Base-by-base conservation (phyloP, 2,113 vertebrate species). In the Progne subis region DNA sequence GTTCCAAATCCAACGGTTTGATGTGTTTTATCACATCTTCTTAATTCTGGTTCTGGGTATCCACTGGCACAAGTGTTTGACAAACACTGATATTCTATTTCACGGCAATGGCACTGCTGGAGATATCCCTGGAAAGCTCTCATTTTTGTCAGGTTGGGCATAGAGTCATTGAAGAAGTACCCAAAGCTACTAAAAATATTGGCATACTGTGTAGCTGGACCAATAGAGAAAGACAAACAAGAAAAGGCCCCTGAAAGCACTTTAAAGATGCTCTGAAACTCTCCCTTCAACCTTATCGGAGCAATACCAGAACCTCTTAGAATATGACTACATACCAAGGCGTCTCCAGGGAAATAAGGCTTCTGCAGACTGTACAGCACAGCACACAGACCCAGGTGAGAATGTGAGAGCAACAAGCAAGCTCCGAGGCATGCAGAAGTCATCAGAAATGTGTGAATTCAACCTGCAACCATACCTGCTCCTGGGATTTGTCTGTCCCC, bases 351-450 rank as follows among this genome's bases (percentile, higher is more conserved):
- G 26, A 72, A 82, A 26, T n/a, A 43, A 15, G 12, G 6, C 31
- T 84, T 49, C 12, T 63, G 31, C 34, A 34, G 57, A 31, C 8
- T 20, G 19, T 17, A 18, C 5, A 83, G 19, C 11, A 70, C 67
- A 59, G 29, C 26, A 46, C 3, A 2, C 11, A 82, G 63, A 5
- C 37, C 19, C 14, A 11, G 0, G 0, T 16, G 26, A 52, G 25
- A 15, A 25, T 25, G 8, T 21, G 9, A 50, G 55, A 67, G 19
- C 18, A 67, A 44, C 7, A 68, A 8, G 7, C 8, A 69, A 56
- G 37, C 5, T 88, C 37, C 0, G 0, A 70, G 34, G 56, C 23
- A 50, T 7, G 9, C 3, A 1, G 24, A 2, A 1, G 12, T 61
- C 32, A 47, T 20, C 49, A 34, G 32, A 89, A 91, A 78, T 28